A percentile compares a stretch with the other conserved stretches of the same genome.
phyloP scores from a whole-genome alignment of 2,113 vertebrate species.

The Podarcis cretensis region DNA sequence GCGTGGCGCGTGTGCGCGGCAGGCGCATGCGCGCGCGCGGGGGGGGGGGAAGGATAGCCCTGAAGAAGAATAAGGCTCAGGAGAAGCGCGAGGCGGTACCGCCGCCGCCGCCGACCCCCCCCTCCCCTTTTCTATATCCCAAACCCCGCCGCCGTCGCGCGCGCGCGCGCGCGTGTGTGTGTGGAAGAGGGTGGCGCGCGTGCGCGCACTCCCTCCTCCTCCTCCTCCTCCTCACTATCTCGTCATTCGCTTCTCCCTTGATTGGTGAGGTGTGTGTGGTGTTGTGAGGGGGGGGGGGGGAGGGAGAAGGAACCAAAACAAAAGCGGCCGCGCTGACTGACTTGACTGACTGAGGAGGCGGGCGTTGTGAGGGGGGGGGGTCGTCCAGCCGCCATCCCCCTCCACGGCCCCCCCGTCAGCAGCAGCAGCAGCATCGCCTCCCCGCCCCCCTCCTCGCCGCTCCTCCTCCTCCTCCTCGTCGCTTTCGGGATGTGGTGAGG shows the following conservation, averaged over 20 bases:
- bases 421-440: background rate
- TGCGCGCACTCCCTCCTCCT: background rate
- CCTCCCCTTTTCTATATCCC: background rate
- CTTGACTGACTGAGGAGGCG: background rate
- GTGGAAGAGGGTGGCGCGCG: background rate
- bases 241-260: background rate
- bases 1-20: background rate
- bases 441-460: background rate
- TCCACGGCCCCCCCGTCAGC: background rate
- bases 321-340: background rate
- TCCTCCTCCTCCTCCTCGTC: background rate
- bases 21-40: background rate
- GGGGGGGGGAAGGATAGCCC: background rate
- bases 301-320: no score
- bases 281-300: background rate
- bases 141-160: background rate
- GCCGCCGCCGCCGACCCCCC: background rate
- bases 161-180: background rate
- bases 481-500: slow-evolving; percentile 3
- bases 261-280: background rate
- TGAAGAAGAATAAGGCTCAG: background rate
- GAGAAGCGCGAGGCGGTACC: slow-evolving; percentile 4
- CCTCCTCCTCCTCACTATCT: background rate
- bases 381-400: background rate
- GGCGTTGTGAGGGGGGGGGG: no score